Evolutionary conservation across 2,888 invertebrate species (phyloP), one percentile per base, ranked within the genome.

Genomic region (Linnaemya tessellans): DNA sequence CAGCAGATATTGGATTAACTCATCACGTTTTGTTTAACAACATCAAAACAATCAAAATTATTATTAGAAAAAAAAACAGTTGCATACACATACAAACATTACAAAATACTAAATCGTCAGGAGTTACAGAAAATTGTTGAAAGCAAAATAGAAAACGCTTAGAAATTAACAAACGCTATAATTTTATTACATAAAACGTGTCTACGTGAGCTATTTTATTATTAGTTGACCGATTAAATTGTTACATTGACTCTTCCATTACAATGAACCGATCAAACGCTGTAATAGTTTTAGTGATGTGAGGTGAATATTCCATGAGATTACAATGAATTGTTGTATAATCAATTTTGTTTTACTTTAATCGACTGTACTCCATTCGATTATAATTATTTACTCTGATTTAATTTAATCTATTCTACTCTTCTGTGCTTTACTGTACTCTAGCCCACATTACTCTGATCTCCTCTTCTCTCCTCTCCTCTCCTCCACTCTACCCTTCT

Each of bases 141-240:
- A 68, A 49, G 70, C 35, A n/a, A 56, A 51, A 35, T 30, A 0
- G 54, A 54, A 62, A 71, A 25, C 22, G 38, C 46, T 65, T 73
- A 54, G 35, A 43, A 35, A 71, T 38, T 65, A 74, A 67, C 65
- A 74, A 74, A 56, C 67, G 74, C 78, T 81, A 65, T 67, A 82
- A 82, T 80, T 85, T 71, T 75, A 77, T 85, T 85, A 62, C 82
- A 82, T 77, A 85, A 85, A 85, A 82, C 85, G 85, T 85, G 82
- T 54, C 75, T 82, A 80, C 85, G 82, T 85, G 79, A 79, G 73
- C 56, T 56, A 9, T 20, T 58, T 25, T 10, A 58, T 70, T 64
- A 54, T 64, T 43, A 56, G 41, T 64, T 78, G 54, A 64, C 38
- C 79, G 70, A 65, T 71, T 51, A 79, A 74, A 75, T 75, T 62